Conservation (phyloP, 2,797 vertebrate genomes). For the Tragopan temminckii region DNA sequence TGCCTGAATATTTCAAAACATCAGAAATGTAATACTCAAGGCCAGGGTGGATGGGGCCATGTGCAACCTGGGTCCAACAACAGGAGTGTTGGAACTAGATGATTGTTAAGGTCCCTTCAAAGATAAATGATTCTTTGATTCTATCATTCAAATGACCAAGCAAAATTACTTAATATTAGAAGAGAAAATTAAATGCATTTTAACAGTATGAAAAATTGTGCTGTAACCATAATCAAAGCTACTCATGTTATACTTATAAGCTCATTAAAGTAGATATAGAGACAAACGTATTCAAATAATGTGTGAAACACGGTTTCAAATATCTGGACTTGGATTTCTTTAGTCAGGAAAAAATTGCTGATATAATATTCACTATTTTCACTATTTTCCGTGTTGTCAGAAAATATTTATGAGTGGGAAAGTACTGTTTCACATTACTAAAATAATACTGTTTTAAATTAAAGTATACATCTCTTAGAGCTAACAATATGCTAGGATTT, state of each 20-base stretch:
- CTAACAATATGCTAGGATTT: neutral
- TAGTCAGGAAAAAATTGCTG: neutral
- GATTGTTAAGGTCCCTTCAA: neutral
- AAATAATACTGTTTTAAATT: slow-evolving; percentile 30
- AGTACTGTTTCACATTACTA: neutral
- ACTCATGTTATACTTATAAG: neutral
- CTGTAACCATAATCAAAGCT: neutral
- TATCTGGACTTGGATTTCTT: neutral
- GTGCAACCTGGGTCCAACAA: neutral
- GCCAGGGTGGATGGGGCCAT: neutral
- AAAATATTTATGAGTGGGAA: slow-evolving; percentile 17
- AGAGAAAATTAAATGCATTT: neutral
- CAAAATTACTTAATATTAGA: neutral
- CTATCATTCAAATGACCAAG: neutral
- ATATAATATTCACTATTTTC: neutral
- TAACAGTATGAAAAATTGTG: neutral
- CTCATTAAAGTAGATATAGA: neutral
- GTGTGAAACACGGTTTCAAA: neutral
- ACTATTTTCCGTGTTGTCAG: neutral
- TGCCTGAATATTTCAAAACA: neutral
- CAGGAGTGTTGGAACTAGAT: neutral
- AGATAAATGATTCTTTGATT: neutral
- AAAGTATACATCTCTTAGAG: slow-evolving; percentile 14
- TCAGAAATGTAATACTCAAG: neutral
- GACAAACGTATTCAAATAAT: neutral